Conservation (phyloP, 2,797 vertebrate genomes). For the Discoglossus pictus region DNA sequence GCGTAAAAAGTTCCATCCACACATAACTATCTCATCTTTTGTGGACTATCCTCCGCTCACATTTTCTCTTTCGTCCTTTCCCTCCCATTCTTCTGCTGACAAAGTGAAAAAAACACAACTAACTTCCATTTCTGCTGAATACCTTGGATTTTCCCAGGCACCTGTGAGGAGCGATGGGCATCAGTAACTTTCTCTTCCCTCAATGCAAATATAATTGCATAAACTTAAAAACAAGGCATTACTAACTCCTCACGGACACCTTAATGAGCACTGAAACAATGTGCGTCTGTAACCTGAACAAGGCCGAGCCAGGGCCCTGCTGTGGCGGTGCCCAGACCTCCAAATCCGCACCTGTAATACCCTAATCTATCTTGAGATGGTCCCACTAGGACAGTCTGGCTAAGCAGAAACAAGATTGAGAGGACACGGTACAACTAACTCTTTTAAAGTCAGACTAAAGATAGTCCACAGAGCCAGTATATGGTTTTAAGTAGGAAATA, state of each 20-base stretch:
- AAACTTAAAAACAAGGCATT: conserved; percentile 12
- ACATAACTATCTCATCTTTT: no score
- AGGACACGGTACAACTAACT: neutral
- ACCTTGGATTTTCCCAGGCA: conserved; percentile 13
- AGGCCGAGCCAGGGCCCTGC: conserved; percentile 7
- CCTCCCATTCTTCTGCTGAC: conserved; percentile 36
- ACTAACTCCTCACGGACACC: neutral
- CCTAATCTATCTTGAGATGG: conserved; percentile 13
- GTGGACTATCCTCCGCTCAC: no score
- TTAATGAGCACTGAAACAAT: conserved; percentile 42
- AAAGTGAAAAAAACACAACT: conserved; percentile 15
- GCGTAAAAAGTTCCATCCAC: no score
- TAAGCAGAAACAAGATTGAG: conserved; percentile 14
- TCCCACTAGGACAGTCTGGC: neutral
- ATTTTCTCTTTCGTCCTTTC: conserved; percentile 8
- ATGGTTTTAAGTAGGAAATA: no score
- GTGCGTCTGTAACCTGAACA: conserved; percentile 13
- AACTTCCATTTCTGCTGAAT: conserved; percentile 41
- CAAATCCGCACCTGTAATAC: conserved; percentile 17
- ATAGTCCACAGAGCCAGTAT: no score
- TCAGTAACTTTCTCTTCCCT: conserved; percentile 34
- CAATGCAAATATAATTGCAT: conserved; percentile 28
- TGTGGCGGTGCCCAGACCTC: neutral
- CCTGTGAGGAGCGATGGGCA: conserved; percentile 35
- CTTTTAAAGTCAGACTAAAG: neutral